Evolutionary conservation across 1,140 invertebrate genomes (phyloP).

Genomic region (Dinothrombium tinctorium): DNA sequence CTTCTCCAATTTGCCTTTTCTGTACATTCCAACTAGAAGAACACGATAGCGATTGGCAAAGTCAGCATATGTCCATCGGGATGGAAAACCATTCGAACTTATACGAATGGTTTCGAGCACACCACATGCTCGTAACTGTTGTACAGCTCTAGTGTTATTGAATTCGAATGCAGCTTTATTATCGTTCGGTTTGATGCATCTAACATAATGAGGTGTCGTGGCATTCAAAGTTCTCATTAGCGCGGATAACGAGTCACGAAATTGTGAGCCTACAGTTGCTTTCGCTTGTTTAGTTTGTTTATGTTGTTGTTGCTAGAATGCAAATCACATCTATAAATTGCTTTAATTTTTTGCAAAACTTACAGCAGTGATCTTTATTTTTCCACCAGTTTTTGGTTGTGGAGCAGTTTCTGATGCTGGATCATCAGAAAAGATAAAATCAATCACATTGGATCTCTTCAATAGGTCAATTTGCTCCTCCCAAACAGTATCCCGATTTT

Average conservation of each 20-base stretch:
- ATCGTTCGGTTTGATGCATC: conserved; percentile 98
- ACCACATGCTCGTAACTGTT: conserved; percentile 84
- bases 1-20: not conserved
- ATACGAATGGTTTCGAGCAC: conserved; percentile 93
- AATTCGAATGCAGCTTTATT: conserved; percentile 68
- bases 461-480: conserved; percentile 63
- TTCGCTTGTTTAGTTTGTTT: conserved; percentile 26
- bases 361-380: conserved; percentile 8
- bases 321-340: not conserved
- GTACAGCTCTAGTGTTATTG: conserved; percentile 65
- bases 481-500: conserved; percentile 86
- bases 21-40: conserved; percentile 27
- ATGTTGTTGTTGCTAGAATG: conserved; percentile 7
- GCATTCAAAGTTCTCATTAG: conserved; percentile 78
- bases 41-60: conserved; percentile 79
- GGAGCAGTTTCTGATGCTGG: not conserved
- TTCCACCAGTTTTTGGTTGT: conserved; percentile 6
- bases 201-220: conserved; percentile 91
- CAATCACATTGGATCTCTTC: conserved; percentile 12
- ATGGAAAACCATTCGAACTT: conserved; percentile 89
- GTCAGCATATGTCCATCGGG: conserved; percentile 69
- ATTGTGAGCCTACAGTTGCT: conserved; percentile 44
- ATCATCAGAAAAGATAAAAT: conserved; percentile 7
- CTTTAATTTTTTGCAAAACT: conserved; percentile 9
- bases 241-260: conserved; percentile 68